phyloP scores from a whole-genome alignment of 2,113 vertebrate genomes.

The Accipiter virgatus region DNA sequence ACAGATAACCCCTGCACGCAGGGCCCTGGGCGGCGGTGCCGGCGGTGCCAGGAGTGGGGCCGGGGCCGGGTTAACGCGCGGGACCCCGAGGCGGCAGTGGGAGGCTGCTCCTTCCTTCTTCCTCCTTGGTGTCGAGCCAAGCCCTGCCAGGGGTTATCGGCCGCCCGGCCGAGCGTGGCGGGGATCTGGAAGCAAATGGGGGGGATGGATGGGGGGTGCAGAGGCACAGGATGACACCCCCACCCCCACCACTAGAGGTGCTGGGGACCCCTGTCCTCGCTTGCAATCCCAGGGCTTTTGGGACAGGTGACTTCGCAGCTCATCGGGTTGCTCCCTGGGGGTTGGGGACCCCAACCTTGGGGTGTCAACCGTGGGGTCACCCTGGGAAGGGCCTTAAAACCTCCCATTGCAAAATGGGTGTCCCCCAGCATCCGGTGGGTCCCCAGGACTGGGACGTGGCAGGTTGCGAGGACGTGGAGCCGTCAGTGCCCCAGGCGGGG shows the following conservation, averaged over 20 bases:
- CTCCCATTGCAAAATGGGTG: background rate
- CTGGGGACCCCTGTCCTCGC: background rate
- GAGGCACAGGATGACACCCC: background rate
- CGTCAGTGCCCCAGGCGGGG: background rate
- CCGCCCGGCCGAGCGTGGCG: background rate
- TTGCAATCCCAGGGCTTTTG: background rate
- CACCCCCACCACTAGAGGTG: background rate
- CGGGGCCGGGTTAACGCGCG: background rate
- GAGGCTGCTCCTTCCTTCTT: constrained; percentile 43
- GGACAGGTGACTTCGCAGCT: background rate
- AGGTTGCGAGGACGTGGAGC: background rate
- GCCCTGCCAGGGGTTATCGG: background rate
- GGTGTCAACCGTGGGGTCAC: background rate
- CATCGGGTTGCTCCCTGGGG: fast-evolving
- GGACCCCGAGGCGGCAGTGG: background rate
- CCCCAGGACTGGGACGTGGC: no score
- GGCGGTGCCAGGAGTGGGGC: background rate
- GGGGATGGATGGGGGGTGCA: background rate
- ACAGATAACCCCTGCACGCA: background rate
- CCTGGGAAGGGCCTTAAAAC: background rate
- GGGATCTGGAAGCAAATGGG: background rate
- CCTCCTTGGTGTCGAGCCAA: constrained; percentile 12
- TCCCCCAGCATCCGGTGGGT: background rate
- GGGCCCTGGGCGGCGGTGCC: background rate
- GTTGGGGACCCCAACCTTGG: background rate